These are phyloP conservation scores for Bradypodion pumilum DNA, from an alignment of 2,797 vertebrate genomes.

Conservation along the genomic window DNA sequence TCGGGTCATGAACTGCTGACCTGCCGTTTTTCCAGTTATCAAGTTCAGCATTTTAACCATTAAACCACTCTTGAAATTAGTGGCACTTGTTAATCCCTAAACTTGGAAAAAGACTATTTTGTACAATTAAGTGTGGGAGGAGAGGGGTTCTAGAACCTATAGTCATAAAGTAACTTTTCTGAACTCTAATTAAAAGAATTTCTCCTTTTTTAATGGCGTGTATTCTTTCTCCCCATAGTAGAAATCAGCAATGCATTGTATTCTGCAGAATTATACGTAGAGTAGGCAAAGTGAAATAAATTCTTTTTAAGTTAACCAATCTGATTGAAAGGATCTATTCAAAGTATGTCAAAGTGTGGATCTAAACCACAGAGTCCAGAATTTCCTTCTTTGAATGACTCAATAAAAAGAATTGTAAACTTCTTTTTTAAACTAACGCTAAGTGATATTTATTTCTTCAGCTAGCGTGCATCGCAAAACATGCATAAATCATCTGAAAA, in stretches of 20 bases:
- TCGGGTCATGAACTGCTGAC: too few relatives aligned
- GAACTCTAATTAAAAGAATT: too few relatives aligned
- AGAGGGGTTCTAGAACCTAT: too few relatives aligned
- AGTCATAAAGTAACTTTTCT: too few relatives aligned
- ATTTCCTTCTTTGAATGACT: background rate
- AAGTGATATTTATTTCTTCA: background rate
- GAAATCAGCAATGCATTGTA: background rate
- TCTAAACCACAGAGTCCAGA: background rate
- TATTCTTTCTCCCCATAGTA: background rate
- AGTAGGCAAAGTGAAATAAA: background rate
- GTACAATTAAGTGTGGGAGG: too few relatives aligned
- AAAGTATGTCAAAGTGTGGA: background rate
- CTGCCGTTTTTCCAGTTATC: too few relatives aligned
- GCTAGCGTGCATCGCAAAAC: background rate
- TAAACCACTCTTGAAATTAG: too few relatives aligned
- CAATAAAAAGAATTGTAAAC: background rate
- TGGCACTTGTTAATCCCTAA: too few relatives aligned
- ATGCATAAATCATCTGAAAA: background rate
- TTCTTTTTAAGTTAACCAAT: too few relatives aligned
- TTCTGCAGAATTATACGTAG: too few relatives aligned
- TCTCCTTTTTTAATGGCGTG: background rate
- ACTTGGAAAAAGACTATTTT: too few relatives aligned
- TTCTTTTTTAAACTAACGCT: background rate
- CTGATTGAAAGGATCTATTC: background rate
- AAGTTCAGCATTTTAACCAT: too few relatives aligned